These are phyloP conservation scores for Drosophila fungiperda DNA, from an alignment of 2,888 invertebrate species.

Conservation along the genomic window DNA sequence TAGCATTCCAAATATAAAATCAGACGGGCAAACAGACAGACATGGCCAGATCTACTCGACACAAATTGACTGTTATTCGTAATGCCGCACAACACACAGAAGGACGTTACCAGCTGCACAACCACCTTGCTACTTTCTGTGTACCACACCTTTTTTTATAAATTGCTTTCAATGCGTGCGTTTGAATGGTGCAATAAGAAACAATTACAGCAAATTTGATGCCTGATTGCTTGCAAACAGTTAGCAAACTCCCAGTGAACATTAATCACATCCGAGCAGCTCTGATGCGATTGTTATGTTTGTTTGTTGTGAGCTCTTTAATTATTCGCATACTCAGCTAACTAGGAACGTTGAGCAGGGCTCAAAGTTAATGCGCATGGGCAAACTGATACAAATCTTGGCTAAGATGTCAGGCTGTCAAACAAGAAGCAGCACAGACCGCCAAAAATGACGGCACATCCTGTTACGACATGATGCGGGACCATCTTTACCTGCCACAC, in stretches of 20 bases:
- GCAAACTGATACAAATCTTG: conserved; percentile 42
- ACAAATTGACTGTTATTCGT: neutral
- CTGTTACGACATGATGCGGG: conserved; percentile 51
- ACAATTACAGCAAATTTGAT: neutral
- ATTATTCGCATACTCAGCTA: conserved; percentile 34
- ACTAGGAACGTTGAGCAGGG: conserved; percentile 33
- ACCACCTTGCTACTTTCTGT: neutral
- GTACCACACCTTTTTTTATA: neutral
- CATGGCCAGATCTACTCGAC: too few species aligned
- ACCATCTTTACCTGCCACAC: conserved; percentile 24
- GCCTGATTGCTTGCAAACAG: neutral
- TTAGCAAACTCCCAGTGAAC: neutral
- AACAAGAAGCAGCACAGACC: conserved; percentile 6
- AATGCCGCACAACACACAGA: neutral
- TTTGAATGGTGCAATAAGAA: neutral
- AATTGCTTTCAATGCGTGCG: neutral
- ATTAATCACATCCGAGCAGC: neutral
- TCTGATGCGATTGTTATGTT: neutral
- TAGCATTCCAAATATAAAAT: neutral
- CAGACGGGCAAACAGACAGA: neutral
- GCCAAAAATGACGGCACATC: conserved; percentile 40
- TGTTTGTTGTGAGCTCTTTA: conserved; percentile 26
- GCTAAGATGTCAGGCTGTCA: conserved; percentile 52
- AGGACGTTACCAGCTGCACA: neutral
- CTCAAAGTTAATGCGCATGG: conserved; percentile 39